Conservation (phyloP, 2,113 vertebrate genomes). For the Brachypodius melanocephalos region DNA sequence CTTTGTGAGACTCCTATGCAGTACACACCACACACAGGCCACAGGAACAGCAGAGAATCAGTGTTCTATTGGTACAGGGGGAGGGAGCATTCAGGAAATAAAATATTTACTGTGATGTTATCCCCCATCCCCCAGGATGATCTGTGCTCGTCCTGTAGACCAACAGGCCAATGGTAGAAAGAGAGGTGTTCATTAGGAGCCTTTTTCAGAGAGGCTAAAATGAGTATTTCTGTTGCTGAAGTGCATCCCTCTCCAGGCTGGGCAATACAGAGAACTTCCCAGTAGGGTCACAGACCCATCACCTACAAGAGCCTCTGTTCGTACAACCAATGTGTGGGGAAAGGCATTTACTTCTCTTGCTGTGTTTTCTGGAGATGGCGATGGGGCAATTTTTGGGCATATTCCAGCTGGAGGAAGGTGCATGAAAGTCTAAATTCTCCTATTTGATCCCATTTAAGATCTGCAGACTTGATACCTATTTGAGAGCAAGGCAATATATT, state of each 20-base stretch:
- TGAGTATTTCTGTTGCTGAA: not conserved
- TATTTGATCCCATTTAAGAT: not conserved
- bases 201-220: not conserved
- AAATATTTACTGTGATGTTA: not conserved
- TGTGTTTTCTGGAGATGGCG: not conserved
- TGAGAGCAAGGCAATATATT: not conserved
- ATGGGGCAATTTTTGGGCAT: not conserved
- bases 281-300: not conserved
- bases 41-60: not conserved
- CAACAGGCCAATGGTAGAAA: not conserved
- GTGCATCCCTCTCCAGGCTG: rapidly evolving
- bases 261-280: not conserved
- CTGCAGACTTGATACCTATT: not conserved
- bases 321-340: rapidly evolving
- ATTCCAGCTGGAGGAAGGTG: not conserved
- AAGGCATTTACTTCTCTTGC: not conserved
- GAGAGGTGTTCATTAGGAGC: not conserved
- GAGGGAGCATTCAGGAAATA: not conserved
- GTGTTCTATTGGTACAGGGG: rapidly evolving
- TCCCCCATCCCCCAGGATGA: rapidly evolving
- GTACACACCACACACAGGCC: not conserved
- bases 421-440: not conserved
- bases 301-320: not conserved
- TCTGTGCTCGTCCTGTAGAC: not conserved
- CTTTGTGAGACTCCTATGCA: not conserved